Percentiles rank a stretch among this genome's conserved stretches.
These are phyloP conservation scores for Nannoperca australis DNA, from an alignment of 2,797 vertebrate species.

Conservation along the genomic window DNA sequence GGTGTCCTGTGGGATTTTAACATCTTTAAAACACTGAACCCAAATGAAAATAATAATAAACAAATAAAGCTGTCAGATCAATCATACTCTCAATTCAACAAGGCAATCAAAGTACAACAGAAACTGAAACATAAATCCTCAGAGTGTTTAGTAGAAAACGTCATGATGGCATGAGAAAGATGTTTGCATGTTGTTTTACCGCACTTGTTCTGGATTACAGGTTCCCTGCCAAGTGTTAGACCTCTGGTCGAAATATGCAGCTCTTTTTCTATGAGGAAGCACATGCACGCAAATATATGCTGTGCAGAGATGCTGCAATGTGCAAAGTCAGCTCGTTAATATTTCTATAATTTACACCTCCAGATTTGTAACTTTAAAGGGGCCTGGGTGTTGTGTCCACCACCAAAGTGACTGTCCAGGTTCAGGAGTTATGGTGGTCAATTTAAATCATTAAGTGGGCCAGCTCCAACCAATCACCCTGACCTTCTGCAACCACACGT, in stretches of 20 bases:
- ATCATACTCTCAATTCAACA: background rate
- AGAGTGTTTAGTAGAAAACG: background rate
- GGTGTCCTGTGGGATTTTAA: background rate
- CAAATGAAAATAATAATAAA: background rate
- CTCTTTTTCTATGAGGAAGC: background rate
- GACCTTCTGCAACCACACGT: no score
- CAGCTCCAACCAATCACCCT: no score
- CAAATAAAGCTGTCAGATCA: background rate
- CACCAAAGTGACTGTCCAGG: background rate
- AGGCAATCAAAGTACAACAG: background rate
- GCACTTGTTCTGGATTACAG: background rate
- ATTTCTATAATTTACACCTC: slow-evolving; percentile 3
- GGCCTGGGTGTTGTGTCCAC: background rate
- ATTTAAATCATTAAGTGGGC: no score
- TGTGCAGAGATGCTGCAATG: background rate
- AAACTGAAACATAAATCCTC: background rate
- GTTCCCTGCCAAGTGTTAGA: background rate
- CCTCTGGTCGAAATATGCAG: background rate
- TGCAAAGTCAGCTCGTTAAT: background rate
- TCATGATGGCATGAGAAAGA: no score
- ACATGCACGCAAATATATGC: no score
- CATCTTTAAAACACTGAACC: background rate
- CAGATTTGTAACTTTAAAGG: background rate
- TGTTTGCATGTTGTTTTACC: background rate
- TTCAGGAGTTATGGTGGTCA: background rate